Conservation (phyloP, 2,797 vertebrate species). For the Ara ararauna region DNA sequence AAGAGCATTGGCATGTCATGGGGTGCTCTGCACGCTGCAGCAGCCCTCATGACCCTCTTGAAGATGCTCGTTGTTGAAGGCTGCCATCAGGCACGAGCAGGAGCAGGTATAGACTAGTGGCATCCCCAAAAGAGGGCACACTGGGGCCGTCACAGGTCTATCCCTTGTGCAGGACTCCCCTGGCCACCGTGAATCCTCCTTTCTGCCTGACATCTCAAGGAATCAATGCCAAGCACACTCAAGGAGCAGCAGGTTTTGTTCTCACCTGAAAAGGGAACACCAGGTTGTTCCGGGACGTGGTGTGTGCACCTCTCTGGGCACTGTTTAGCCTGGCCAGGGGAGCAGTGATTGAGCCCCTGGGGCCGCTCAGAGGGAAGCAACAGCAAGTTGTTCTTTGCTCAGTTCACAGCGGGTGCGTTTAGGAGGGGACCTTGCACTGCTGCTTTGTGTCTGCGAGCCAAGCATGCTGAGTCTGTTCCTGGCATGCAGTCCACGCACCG, state of each 20-base stretch:
- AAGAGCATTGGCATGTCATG: not conserved
- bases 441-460: not conserved
- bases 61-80: fast-evolving
- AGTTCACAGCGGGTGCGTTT: fast-evolving
- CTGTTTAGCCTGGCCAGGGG: not conserved
- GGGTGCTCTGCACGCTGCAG: fast-evolving
- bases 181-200: not conserved
- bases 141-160: not conserved
- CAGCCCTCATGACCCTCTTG: fast-evolving
- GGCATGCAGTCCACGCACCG: constrained; percentile 8
- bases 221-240: fast-evolving
- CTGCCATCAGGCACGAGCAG: fast-evolving
- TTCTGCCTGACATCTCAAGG: not conserved
- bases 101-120: not conserved
- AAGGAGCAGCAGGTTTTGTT: not conserved
- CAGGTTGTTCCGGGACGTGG: not conserved
- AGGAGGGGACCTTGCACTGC: not conserved
- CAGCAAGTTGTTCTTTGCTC: not conserved
- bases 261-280: not conserved
- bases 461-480: constrained; percentile 25
- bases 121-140: fast-evolving
- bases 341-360: not conserved
- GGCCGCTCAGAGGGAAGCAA: fast-evolving
- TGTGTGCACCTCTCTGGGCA: fast-evolving
- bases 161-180: not conserved